Base-by-base conservation (phyloP, 2,113 vertebrate species). In the Vulpes lagopus region DNA sequence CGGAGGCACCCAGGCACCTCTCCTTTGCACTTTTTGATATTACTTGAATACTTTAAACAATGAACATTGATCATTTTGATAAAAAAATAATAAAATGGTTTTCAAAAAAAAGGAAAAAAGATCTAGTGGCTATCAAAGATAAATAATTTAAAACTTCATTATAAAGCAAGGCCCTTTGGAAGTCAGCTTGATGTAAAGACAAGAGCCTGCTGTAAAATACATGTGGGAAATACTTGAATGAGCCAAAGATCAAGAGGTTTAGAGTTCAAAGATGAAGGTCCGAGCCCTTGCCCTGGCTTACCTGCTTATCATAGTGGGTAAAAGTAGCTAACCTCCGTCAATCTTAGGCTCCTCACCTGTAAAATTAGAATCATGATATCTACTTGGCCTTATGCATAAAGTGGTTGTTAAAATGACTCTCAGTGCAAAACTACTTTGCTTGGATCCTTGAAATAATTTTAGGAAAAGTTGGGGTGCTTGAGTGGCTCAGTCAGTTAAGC, bases 191-290 rank as follows among this genome's bases (percentile, higher is more conserved):
- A 23, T 8, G 16, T 17, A 20, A 20, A 79, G 57, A 32, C 67
- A 20, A 38, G 49, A 73, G 65, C 20, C 51, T 35, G 1, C 53
- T 65, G 8, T 7, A 5, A 20, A 62, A 25, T 0, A 64, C 22
- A 22, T 12, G 11, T 17, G 74, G 25, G 3, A 22, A 84, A 22
- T 25, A 22, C n/a, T 35, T 32, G 11, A 8, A 14, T 35, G n/a
- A 69, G n/a, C 15, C 62, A 35, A n/a, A 69, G 30, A 25, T 25
- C 27, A 11, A 53, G 73, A 14, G 11, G 5, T 11, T 69, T 23
- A 22, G 16, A 43, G 62, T 59, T 2, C 10, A 22, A 8, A 43
- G 67, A 9, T 8, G 1, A 27, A 65, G 1, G 0, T 4, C 5
- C 8, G n/a, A 53, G 30, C 23, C 51, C 65, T 17, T 0, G 4